phyloP scores from a whole-genome alignment of 2,888 invertebrate species.

The Chrysolina americana region DNA sequence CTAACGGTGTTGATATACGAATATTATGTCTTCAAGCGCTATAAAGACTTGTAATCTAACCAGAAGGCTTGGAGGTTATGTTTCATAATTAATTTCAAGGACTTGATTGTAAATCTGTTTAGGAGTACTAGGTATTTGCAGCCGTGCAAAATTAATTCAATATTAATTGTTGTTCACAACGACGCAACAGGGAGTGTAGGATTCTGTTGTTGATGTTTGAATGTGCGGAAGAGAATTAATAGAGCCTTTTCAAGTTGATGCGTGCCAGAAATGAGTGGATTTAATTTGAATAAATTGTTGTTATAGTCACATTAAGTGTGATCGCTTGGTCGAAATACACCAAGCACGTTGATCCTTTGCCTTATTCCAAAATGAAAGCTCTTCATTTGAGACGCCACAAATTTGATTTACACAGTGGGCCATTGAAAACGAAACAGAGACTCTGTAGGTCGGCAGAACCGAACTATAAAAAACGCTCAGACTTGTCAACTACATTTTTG shows the following conservation, averaged over 20 bases:
- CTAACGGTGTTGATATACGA: background rate
- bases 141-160: conserved; percentile 8
- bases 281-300: conserved; percentile 8
- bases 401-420: no score
- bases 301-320: background rate
- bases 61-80: background rate
- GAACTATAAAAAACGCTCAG: no score
- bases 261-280: background rate
- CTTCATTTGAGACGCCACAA: no score
- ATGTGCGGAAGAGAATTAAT: conserved; percentile 10
- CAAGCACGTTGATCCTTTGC: no score
- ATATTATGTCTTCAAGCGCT: background rate
- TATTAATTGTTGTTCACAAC: conserved; percentile 15
- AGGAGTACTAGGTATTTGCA: conserved; percentile 10
- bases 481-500: no score
- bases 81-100: conserved; percentile 9
- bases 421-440: no score
- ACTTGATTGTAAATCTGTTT: conserved; percentile 2
- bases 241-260: conserved; percentile 3
- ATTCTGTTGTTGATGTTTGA: conserved; percentile 15
- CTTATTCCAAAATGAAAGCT: no score
- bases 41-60: background rate
- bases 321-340: no score
- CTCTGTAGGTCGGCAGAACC: no score
- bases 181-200: conserved; percentile 8